Conservation (phyloP, 2,113 vertebrate genomes). For the Chaetops frenatus region DNA sequence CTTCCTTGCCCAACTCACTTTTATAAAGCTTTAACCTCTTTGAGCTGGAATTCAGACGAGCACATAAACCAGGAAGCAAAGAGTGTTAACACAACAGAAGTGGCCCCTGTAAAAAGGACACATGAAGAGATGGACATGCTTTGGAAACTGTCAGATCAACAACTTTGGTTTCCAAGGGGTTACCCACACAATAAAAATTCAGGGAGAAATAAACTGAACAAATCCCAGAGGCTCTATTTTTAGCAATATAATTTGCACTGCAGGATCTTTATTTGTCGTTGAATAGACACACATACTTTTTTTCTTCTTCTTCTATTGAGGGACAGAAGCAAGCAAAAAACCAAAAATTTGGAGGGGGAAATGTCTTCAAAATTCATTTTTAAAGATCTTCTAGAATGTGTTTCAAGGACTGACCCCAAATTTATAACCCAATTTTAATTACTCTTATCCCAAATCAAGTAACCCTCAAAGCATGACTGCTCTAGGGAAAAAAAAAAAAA, state of each 20-base stretch:
- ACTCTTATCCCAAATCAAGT: not conserved
- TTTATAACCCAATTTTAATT: not conserved
- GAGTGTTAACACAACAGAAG: slow-evolving; percentile 15
- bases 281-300: not conserved
- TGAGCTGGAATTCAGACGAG: slow-evolving; percentile 23
- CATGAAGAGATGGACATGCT: not conserved
- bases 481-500: not conserved
- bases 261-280: not conserved
- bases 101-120: not conserved
- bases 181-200: not conserved
- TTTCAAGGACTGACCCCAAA: not conserved
- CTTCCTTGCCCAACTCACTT: not conserved
- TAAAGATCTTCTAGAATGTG: not conserved
- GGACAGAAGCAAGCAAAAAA: not conserved
- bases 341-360: not conserved
- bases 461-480: not conserved
- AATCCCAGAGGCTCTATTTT: not conserved
- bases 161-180: not conserved
- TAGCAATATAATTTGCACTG: not conserved
- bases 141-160: slow-evolving; percentile 25
- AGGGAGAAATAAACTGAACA: not conserved
- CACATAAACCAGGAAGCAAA: slow-evolving; percentile 27
- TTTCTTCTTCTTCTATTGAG: not conserved
- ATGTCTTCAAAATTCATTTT: not conserved
- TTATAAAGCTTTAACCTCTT: not conserved